Conservation (phyloP, 2,797 vertebrate species). For the Sebastes minor region DNA sequence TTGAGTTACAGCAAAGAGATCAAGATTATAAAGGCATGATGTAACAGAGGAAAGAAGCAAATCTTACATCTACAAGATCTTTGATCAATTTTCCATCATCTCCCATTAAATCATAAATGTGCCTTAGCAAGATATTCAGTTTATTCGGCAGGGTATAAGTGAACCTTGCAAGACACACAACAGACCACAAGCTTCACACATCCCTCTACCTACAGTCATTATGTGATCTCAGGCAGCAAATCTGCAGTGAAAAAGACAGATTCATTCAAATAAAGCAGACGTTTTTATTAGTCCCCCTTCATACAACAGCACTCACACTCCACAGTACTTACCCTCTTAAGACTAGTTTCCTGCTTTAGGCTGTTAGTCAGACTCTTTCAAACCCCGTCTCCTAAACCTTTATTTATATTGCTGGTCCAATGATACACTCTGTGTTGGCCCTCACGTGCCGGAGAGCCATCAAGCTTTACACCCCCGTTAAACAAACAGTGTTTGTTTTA, state of each 20-base stretch:
- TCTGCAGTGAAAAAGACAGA: background rate
- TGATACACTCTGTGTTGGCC: slow-evolving; percentile 3
- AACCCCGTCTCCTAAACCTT: background rate
- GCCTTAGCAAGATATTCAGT: background rate
- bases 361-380: background rate
- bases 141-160: background rate
- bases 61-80: background rate
- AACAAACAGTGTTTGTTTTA: slow-evolving; percentile 22
- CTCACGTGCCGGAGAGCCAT: slow-evolving; percentile 14
- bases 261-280: background rate
- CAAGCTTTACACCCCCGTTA: slow-evolving; percentile 29
- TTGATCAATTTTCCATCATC: background rate
- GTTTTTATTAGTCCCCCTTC: background rate
- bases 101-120: background rate
- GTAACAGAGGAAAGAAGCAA: background rate
- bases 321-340: slow-evolving; percentile 35
- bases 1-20: background rate
- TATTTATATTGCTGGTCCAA: slow-evolving; percentile 29
- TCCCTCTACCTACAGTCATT: background rate
- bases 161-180: background rate
- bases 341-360: background rate
- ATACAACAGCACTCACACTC: background rate
- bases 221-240: background rate
- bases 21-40: background rate
- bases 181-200: background rate